Percentiles rank a stretch among this genome's conserved stretches.
phyloP scores from a whole-genome alignment of 2,113 vertebrate genomes.

The Ptilonorhynchus violaceus region DNA sequence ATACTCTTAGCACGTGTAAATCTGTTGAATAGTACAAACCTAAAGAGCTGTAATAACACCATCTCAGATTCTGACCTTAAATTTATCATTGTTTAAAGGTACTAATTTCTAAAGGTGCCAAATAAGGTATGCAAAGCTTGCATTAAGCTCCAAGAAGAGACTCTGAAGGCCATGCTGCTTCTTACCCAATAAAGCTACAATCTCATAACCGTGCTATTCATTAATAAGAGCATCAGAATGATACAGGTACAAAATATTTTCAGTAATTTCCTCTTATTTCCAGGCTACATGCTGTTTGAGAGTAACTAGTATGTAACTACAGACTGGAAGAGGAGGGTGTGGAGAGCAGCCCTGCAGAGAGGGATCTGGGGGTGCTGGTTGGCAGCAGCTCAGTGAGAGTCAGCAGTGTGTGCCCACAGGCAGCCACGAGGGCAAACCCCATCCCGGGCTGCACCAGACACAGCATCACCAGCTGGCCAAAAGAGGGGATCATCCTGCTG shows the following conservation, averaged over 20 bases:
- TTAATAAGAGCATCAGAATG: background rate
- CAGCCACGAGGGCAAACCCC: background rate
- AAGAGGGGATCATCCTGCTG: background rate
- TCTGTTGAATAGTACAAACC: background rate
- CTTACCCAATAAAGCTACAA: background rate
- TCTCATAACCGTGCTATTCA: background rate
- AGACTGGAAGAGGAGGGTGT: rapidly evolving
- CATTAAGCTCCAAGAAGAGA: background rate
- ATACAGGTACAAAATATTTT: background rate
- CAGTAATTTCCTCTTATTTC: background rate
- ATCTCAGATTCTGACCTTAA: background rate
- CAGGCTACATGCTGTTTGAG: background rate
- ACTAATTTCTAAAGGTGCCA: background rate
- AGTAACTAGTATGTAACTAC: rapidly evolving
- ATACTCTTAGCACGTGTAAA: background rate
- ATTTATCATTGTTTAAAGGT: background rate
- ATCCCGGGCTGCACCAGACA: background rate
- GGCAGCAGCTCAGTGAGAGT: background rate
- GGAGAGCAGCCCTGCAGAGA: background rate
- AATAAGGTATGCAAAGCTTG: background rate
- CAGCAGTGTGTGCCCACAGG: background rate
- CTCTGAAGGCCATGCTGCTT: background rate
- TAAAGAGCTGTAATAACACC: background rate
- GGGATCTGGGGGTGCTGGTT: background rate
- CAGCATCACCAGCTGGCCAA: background rate